phyloP scores from a whole-genome alignment of 2,888 invertebrate species.

The Gnatocerus cornutus region DNA sequence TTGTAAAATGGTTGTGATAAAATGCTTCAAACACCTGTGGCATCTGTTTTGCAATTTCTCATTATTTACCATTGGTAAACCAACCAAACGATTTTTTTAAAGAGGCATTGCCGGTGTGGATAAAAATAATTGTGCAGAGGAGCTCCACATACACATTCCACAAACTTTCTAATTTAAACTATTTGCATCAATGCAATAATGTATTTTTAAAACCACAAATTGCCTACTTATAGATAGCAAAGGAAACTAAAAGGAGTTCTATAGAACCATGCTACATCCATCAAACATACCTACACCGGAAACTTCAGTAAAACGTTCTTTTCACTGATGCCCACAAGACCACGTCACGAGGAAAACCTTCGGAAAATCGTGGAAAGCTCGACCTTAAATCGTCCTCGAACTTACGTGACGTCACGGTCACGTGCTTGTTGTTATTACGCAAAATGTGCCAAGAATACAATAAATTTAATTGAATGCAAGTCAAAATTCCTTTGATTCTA shows the following conservation, averaged over 20 bases:
- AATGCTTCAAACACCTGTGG: neutral
- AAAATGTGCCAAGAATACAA: conserved; percentile 34
- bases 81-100: neutral
- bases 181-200: neutral
- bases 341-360: conserved; percentile 39
- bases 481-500: conserved; percentile 25
- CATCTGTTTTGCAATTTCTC: neutral
- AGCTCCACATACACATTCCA: neutral
- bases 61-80: neutral
- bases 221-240: neutral
- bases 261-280: conserved; percentile 17
- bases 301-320: neutral
- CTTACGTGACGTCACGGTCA: conserved; percentile 52
- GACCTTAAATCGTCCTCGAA: conserved; percentile 53
- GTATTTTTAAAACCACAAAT: neutral
- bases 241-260: neutral
- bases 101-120: neutral
- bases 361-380: conserved; percentile 31
- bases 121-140: neutral
- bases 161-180: conserved; percentile 2
- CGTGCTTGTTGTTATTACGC: conserved; percentile 44
- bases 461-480: conserved; percentile 13
- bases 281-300: conserved; percentile 6
- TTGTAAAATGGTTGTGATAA: too few relatives aligned
- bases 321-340: neutral